Evolutionary conservation across 2,113 vertebrate genomes (phyloP).

Genomic region (Pseudorasbora parva): DNA sequence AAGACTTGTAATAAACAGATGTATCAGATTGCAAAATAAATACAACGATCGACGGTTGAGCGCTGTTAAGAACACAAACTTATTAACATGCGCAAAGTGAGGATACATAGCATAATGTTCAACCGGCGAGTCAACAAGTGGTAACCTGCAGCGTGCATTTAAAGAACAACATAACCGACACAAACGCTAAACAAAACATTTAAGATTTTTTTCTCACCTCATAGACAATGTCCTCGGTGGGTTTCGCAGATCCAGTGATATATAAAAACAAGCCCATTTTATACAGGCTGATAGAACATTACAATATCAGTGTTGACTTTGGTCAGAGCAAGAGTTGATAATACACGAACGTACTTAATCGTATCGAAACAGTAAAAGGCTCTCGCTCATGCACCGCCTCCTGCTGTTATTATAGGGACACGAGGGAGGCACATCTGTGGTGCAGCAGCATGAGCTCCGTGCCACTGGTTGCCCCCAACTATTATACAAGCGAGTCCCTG

Average conservation of each 20-base stretch:
- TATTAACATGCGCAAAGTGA: neutral
- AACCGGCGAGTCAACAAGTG: neutral
- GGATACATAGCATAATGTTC: neutral
- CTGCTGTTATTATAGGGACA: constrained; percentile 54
- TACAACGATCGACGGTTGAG: neutral
- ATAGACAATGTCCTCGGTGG: constrained; percentile 68
- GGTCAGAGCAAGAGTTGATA: constrained; percentile 44
- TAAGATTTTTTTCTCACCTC: constrained; percentile 69
- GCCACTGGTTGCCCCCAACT: constrained; percentile 62
- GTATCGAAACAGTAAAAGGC: constrained; percentile 54
- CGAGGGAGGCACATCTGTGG: constrained; percentile 55
- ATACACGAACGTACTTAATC: neutral
- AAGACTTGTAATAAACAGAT: neutral
- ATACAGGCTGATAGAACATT: constrained; percentile 45
- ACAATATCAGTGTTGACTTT: constrained; percentile 43
- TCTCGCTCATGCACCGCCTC: constrained; percentile 64
- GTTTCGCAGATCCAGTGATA: constrained; percentile 67
- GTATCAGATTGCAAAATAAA: constrained; percentile 16
- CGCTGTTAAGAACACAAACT: neutral
- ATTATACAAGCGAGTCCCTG: constrained; percentile 67
- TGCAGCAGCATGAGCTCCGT: constrained; percentile 50
- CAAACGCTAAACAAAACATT: neutral
- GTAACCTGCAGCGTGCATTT: neutral
- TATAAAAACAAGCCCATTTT: constrained; percentile 79
- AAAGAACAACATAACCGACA: constrained; percentile 23